Base-by-base conservation (phyloP, 2,888 invertebrate species). In the Glomeris marginata region DNA sequence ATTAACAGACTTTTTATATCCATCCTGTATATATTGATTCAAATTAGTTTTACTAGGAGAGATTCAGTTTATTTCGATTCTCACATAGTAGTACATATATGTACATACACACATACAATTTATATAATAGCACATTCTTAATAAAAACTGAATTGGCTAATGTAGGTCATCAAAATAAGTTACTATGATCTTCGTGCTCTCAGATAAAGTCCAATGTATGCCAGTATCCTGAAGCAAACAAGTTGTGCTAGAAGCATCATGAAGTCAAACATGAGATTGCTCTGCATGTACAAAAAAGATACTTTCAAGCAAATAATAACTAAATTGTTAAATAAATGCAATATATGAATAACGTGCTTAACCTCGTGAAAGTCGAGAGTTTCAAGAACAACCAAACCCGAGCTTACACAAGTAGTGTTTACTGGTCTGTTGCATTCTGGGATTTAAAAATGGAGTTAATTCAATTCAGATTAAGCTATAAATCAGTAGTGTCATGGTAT, bases 371-470 rank as follows among this genome's bases (percentile, higher is more conserved):
- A 49, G 4, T 33, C 38, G 13, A 36, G 42, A n/a, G 50, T 40
- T 18, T 46, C 45, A 2, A 50, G 22, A 35, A 46, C 50, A 41
- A 41, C 41, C 10, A 34, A 15, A 38, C 46, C 46, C 18, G 28
- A 22, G 38, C n/a, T 28, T 16, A 37, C 20, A n/a, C 45, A 50
- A 28, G 45, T 46, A 18, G 13, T 22, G 35, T 50, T 50, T 28
- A 2, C 40, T 13, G 50, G 20, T 22, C 46, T 33, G 28, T 50
- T 46, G 21, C 50, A 50, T 34, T 40, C 50, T 50, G 22, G 15
- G 37, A 46, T 45, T 5, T 42, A 5, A 5, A 20, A 42, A 42
- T 42, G 42, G 21, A 2, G 6, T 42, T 13, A 21, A 4, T 42
- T 20, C 42, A n/a, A 20, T 18, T n/a, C n/a, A n/a, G n/a, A n/a